Evolutionary conservation across 2,888 invertebrate genomes (phyloP).

Genomic region (Sesia bembeciformis): DNA sequence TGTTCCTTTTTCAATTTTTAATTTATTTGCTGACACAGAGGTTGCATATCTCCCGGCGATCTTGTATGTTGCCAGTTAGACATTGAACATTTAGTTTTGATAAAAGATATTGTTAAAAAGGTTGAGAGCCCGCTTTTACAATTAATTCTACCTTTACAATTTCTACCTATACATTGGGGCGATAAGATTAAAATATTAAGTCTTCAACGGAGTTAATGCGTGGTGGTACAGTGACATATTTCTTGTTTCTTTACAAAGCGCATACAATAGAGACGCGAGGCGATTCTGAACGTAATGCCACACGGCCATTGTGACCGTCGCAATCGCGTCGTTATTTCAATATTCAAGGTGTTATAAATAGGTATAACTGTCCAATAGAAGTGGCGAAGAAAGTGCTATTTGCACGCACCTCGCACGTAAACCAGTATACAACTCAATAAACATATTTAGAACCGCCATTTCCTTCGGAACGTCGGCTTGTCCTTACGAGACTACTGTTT

Average conservation of each 20-base stretch:
- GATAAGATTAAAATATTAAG: conserved; percentile 32
- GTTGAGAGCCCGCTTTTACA: neutral
- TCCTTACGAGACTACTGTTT: neutral
- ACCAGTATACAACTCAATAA: conserved; percentile 56
- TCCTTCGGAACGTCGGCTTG: neutral
- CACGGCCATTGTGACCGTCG: conserved; percentile 4
- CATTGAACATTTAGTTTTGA: conserved; percentile 8
- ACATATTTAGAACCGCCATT: conserved; percentile 20
- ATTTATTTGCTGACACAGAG: conserved; percentile 49
- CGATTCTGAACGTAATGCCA: conserved; percentile 14
- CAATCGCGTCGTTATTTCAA: conserved; percentile 15
- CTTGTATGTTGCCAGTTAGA: conserved; percentile 26
- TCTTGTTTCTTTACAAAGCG: conserved; percentile 29
- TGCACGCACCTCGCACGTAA: conserved; percentile 40
- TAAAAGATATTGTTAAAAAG: neutral
- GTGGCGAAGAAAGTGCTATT: conserved; percentile 42
- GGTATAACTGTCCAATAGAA: conserved; percentile 53
- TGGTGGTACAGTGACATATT: conserved; percentile 36
- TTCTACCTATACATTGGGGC: neutral
- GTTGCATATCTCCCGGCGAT: conserved; percentile 36
- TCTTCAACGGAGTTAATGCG: conserved; percentile 30
- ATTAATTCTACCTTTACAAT: neutral
- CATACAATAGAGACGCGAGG: conserved; percentile 23
- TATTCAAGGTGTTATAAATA: conserved; percentile 52
- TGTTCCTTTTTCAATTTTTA: conserved; percentile 42